Evolutionary conservation across 2,113 vertebrate genomes (phyloP).

Genomic region (Symphodus melops): DNA sequence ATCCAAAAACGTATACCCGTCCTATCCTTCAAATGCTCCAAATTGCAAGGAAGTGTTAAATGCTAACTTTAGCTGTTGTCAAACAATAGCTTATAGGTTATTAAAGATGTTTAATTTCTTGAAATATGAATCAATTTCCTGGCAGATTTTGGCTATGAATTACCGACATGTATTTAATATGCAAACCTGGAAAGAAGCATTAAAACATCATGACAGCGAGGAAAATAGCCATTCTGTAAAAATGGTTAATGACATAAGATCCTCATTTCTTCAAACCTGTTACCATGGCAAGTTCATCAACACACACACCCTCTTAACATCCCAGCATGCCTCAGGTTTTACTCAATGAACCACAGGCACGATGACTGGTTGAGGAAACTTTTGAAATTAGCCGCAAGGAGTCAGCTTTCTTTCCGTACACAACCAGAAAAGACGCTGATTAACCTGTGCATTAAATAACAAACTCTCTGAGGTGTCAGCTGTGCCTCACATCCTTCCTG

Average conservation of each 20-base stretch:
- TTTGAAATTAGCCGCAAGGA: constrained; percentile 51
- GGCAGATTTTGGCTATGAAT: neutral
- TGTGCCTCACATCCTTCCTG: neutral
- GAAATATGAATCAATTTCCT: neutral
- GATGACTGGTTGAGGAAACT: constrained; percentile 66
- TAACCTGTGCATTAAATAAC: constrained; percentile 18
- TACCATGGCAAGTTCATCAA: constrained; percentile 57
- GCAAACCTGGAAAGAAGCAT: too few species aligned
- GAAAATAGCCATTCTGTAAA: neutral
- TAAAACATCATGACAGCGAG: too few species aligned
- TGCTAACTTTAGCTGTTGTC: neutral
- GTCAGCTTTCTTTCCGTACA: constrained; percentile 37
- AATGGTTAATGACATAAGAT: constrained; percentile 25
- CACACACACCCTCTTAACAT: constrained; percentile 55
- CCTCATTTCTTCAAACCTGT: constrained; percentile 30
- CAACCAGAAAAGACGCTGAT: constrained; percentile 27
- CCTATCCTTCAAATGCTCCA: too few species aligned
- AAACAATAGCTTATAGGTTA: neutral
- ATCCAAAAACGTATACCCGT: neutral
- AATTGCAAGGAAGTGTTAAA: neutral
- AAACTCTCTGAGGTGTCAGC: constrained; percentile 8
- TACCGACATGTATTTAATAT: too few species aligned
- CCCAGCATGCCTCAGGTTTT: constrained; percentile 59
- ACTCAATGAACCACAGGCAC: constrained; percentile 60
- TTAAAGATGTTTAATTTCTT: too few species aligned